Evolutionary conservation across 2,888 invertebrate species (phyloP).

Genomic region (Eristalis pertinax): DNA sequence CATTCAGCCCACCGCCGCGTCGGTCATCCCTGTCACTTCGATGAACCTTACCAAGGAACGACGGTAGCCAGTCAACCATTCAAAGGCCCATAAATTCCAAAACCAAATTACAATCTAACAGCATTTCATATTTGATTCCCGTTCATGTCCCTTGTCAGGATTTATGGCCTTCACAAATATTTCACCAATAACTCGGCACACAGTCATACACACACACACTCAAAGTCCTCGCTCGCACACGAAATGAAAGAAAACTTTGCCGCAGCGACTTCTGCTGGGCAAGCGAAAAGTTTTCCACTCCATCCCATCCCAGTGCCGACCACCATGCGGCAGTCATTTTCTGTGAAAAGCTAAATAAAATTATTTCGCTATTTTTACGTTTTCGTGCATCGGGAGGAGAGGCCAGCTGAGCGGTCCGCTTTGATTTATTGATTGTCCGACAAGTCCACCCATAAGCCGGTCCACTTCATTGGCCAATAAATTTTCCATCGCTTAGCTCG

Average conservation of each 20-base stretch:
- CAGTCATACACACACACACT: conserved; percentile 12
- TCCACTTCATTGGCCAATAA: conserved; percentile 71
- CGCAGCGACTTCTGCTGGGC: conserved; percentile 63
- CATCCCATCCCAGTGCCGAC: neutral
- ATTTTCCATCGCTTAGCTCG: conserved; percentile 67
- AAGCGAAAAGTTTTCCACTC: conserved; percentile 53
- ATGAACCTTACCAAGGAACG: conserved; percentile 18
- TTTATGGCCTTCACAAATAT: conserved; percentile 70
- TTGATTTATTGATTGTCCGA: conserved; percentile 71
- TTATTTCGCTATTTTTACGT: conserved; percentile 68
- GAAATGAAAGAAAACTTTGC: conserved; percentile 27
- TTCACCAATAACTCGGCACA: conserved; percentile 58
- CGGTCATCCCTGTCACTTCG: conserved; percentile 23
- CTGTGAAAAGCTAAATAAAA: conserved; percentile 55
- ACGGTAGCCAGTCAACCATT: conserved; percentile 33
- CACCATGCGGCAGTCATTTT: neutral
- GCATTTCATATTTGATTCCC: conserved; percentile 72
- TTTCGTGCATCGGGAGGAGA: neutral
- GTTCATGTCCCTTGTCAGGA: conserved; percentile 69
- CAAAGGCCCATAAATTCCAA: conserved; percentile 69
- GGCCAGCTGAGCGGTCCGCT: neutral
- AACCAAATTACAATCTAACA: conserved; percentile 72
- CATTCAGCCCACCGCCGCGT: conserved; percentile 20
- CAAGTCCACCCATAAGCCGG: conserved; percentile 69
- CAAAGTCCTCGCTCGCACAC: neutral